phyloP scores from a whole-genome alignment of 2,113 vertebrate species.

The Suncus etruscus region DNA sequence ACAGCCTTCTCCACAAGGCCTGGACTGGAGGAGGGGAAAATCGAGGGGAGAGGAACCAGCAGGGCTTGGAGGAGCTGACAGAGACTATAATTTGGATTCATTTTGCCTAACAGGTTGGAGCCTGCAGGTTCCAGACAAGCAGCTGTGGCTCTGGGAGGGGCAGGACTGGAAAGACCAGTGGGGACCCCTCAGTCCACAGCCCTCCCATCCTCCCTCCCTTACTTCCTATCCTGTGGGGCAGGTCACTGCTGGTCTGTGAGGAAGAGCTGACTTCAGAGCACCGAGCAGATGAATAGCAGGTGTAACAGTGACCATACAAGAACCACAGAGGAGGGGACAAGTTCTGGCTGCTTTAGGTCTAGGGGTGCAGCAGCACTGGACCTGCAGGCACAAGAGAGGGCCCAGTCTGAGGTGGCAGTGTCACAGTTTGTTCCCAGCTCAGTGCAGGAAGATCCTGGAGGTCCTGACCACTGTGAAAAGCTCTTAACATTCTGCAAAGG shows the following conservation, averaged over 20 bases:
- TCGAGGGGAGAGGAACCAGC: neutral
- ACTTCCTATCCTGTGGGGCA: neutral
- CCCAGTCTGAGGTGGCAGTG: neutral
- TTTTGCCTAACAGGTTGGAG: conserved; percentile 74
- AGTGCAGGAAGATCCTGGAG: conserved; percentile 13
- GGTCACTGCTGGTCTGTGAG: conserved; percentile 12
- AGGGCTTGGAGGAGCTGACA: conserved; percentile 21
- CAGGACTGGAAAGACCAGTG: conserved; percentile 68
- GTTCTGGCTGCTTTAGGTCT: neutral
- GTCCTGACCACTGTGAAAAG: conserved; percentile 17
- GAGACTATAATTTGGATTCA: conserved; percentile 74
- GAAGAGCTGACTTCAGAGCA: too few species aligned
- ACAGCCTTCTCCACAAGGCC: neutral
- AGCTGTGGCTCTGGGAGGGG: conserved; percentile 70
- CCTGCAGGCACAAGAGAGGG: neutral
- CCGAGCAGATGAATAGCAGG: neutral
- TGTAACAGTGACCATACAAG: neutral
- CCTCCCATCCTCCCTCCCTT: neutral
- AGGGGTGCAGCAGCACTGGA: neutral
- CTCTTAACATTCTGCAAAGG: neutral
- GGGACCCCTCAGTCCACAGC: conserved; percentile 57
- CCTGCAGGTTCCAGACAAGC: conserved; percentile 73
- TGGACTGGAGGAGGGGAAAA: neutral
- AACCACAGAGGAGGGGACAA: too few species aligned
- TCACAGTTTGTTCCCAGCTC: neutral